Percentiles rank a stretch among this genome's conserved stretches.
These are phyloP conservation scores for Scelioninae gen. 1 DNA, from an alignment of 2,888 invertebrate species.

Conservation along the genomic window DNA sequence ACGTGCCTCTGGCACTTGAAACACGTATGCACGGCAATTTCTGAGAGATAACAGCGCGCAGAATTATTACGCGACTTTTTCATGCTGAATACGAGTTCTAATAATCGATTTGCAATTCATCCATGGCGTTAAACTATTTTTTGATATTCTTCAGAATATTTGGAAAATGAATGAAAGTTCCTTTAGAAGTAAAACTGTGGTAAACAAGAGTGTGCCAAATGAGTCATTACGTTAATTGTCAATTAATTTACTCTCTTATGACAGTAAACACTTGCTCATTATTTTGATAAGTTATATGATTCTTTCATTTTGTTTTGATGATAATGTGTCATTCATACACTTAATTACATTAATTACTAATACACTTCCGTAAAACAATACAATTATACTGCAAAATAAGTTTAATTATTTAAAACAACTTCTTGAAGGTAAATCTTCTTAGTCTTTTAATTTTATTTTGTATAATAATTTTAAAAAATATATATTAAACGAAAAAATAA, in stretches of 20 bases:
- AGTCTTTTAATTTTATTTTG: too few species aligned
- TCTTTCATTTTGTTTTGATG: background rate
- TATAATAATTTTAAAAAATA: too few species aligned
- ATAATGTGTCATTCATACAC: background rate
- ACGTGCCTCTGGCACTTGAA: conserved; percentile 38
- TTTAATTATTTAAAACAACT: too few species aligned
- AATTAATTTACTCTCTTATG: conserved; percentile 5
- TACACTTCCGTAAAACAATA: background rate
- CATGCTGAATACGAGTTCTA: conserved; percentile 21
- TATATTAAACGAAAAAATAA: too few species aligned
- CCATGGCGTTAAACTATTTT: background rate
- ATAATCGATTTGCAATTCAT: conserved; percentile 27
- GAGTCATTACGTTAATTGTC: conserved; percentile 1
- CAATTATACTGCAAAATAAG: background rate
- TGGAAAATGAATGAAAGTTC: conserved; percentile 23
- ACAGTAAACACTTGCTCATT: conserved; percentile 1
- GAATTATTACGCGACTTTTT: conserved; percentile 30
- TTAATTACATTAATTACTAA: background rate
- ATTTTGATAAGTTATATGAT: background rate
- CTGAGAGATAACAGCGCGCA: conserved; percentile 27
- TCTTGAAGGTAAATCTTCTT: too few species aligned
- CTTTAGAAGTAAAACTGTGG: background rate
- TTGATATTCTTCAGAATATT: background rate
- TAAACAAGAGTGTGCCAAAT: background rate
- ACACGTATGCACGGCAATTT: conserved; percentile 36